Percentiles rank a stretch among this genome's conserved stretches.
Conservation (phyloP, 30 jellyfish, hydroid and myxozoan genomes). For the Mastigias papua region DNA sequence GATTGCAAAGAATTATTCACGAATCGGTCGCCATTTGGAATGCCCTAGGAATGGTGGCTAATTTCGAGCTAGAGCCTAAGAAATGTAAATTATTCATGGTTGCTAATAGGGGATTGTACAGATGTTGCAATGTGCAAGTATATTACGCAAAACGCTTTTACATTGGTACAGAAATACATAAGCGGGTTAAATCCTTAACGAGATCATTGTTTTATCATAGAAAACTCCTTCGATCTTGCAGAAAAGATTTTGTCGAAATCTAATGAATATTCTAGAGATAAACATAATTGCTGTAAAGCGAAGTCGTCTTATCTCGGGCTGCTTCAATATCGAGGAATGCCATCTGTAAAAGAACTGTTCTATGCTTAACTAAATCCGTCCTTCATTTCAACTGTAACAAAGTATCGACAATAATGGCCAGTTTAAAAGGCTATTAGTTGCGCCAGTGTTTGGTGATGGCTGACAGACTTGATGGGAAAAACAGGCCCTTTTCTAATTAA, state of each 20-base stretch:
- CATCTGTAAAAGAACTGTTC: constrained; percentile 70
- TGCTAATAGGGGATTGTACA: constrained; percentile 71
- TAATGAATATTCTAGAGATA: constrained; percentile 74
- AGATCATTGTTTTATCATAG: constrained; percentile 78
- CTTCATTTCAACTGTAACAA: constrained; percentile 57
- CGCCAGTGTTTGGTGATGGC: constrained; percentile 31
- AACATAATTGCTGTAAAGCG: constrained; percentile 75
- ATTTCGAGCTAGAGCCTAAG: constrained; percentile 63
- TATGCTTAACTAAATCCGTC: constrained; percentile 62
- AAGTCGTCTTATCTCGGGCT: constrained; percentile 69
- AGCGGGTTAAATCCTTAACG: constrained; percentile 84
- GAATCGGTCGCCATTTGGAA: constrained; percentile 27
- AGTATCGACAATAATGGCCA: constrained; percentile 41
- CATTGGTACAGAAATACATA: constrained; percentile 80
- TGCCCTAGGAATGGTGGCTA: constrained; percentile 44
- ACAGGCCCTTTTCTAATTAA: constrained; percentile 16
- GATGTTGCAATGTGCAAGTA: constrained; percentile 75
- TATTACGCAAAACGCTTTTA: constrained; percentile 70
- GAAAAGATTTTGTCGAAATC: constrained; percentile 80
- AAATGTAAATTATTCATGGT: constrained; percentile 51
- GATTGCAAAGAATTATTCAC: neutral
- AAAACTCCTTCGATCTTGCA: constrained; percentile 83
- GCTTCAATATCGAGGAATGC: constrained; percentile 62
- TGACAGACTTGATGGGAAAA: constrained; percentile 58
- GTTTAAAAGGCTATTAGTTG: constrained; percentile 44